Evolutionary conservation across 2,888 invertebrate genomes (phyloP).

Genomic region (Hirtodrosophila alboralis): DNA sequence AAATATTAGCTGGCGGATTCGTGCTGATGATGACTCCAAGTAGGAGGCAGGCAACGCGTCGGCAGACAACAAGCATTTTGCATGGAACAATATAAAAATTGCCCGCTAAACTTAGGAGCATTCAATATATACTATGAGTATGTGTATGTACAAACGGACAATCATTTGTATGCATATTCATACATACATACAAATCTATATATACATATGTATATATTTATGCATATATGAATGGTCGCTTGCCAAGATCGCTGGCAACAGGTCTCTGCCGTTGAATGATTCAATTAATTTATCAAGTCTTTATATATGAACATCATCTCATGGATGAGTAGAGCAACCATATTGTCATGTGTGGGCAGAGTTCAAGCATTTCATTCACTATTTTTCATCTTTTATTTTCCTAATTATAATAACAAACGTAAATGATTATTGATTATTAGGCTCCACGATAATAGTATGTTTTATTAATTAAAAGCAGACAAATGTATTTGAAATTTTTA

Average conservation of each 20-base stretch:
- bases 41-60: conserved; percentile 10
- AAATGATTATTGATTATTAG: conserved; percentile 49
- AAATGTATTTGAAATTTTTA: conserved; percentile 17
- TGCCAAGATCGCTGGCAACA: conserved; percentile 73
- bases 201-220: conserved; percentile 5
- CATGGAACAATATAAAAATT: conserved; percentile 46
- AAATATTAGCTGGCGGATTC: conserved; percentile 47
- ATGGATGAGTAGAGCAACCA: conserved; percentile 62
- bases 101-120: conserved; percentile 24
- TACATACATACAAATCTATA: background rate
- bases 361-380: conserved; percentile 53
- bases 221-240: conserved; percentile 43
- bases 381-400: conserved; percentile 19
- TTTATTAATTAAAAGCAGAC: conserved; percentile 37
- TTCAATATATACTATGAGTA: conserved; percentile 8
- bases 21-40: conserved; percentile 14
- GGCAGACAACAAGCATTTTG: conserved; percentile 14
- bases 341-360: conserved; percentile 26
- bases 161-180: conserved; percentile 9
- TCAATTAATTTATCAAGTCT: conserved; percentile 79
- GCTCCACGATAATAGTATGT: conserved; percentile 30
- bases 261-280: conserved; percentile 77
- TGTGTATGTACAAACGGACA: background rate
- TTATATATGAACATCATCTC: conserved; percentile 63
- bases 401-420: conserved; percentile 32